A percentile compares a stretch with the other conserved stretches of the same genome.
These are phyloP conservation scores for Rhynchotus rufescens DNA, from an alignment of 2,797 vertebrate genomes.

Conservation along the genomic window DNA sequence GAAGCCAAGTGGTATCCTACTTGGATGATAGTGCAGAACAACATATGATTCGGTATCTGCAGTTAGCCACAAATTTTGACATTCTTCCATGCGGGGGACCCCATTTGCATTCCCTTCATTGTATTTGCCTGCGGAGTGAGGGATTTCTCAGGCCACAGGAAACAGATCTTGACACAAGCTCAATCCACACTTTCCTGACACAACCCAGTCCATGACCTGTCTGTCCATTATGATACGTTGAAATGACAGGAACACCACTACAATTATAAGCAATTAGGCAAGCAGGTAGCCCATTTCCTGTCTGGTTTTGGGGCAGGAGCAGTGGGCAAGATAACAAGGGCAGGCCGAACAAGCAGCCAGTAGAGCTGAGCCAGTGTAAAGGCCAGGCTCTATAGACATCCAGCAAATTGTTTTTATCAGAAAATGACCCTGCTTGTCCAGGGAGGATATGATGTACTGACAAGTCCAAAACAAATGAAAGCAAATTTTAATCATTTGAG, in stretches of 20 bases:
- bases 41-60: not conserved
- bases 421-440: not conserved
- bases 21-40: not conserved
- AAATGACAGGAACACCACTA: not conserved
- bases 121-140: not conserved
- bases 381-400: not conserved
- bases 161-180: not conserved
- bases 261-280: not conserved
- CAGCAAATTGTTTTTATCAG: not conserved
- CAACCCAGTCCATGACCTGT: not conserved
- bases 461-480: not conserved
- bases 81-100: not conserved
- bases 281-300: not conserved
- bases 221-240: not conserved
- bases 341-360: fast-evolving
- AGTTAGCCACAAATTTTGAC: conserved; percentile 1
- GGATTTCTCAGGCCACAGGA: not conserved
- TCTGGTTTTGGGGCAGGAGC: not conserved
- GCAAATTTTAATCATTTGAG: not conserved
- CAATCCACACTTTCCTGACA: not conserved
- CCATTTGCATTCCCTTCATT: not conserved
- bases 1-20: not conserved
- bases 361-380: not conserved
- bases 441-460: not conserved
- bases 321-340: not conserved